phyloP scores from a whole-genome alignment of 2,888 invertebrate species.

The Phragmatobia fuliginosa region DNA sequence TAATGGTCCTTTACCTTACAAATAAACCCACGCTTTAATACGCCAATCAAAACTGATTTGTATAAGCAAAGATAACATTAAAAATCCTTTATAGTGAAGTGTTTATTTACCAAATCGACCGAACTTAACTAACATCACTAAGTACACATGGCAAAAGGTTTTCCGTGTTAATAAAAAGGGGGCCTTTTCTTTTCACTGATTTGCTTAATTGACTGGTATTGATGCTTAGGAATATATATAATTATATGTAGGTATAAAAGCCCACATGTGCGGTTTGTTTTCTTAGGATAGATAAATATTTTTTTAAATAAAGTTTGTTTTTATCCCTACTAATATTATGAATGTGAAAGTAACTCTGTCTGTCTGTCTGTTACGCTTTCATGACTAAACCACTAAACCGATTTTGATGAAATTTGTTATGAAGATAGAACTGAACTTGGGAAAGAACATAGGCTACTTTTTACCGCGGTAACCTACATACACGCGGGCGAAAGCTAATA shows the following conservation, averaged over 20 bases:
- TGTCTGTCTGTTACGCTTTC: too few species aligned
- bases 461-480: too few species aligned
- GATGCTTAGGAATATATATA: constrained; percentile 4
- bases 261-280: not conserved
- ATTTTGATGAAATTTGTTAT: too few species aligned
- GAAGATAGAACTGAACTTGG: too few species aligned
- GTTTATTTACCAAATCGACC: constrained; percentile 19
- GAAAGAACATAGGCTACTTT: too few species aligned
- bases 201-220: constrained; percentile 38
- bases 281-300: not conserved
- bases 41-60: constrained; percentile 7
- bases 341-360: too few species aligned
- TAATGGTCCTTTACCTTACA: not conserved
- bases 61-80: constrained; percentile 4
- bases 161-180: constrained; percentile 50
- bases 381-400: too few species aligned
- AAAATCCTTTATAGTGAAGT: constrained; percentile 8
- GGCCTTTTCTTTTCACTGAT: constrained; percentile 35
- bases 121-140: constrained; percentile 38
- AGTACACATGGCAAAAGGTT: constrained; percentile 44
- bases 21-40: not conserved
- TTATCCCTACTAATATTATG: too few species aligned
- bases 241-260: not conserved
- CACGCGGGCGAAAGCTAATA: too few species aligned
- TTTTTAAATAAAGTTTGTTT: too few species aligned